Base-by-base conservation (phyloP, 2,888 invertebrate species). In the Marasmarcha lunaedactyla region DNA sequence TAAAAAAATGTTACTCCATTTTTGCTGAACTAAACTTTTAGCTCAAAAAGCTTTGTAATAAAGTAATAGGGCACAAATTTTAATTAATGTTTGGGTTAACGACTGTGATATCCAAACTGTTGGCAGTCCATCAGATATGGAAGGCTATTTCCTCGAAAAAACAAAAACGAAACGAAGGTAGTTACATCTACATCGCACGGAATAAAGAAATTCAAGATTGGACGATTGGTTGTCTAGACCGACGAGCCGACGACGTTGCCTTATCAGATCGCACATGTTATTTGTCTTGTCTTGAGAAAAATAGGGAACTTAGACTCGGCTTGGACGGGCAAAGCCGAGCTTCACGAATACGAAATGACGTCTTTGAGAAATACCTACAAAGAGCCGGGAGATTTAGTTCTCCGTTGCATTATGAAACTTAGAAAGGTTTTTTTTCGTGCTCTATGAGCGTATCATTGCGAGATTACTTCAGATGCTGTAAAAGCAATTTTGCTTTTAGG, bases 251-350 rank as follows among this genome's bases (percentile, higher is more conserved):
- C 71, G 73, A 76, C 76, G 71, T 59, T 51, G 65, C 59, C 71
- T 73, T 78, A 78, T 77, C 74, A 63, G 74, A 76, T 77, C 63
- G 60, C 63, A 68, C 71, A 71, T 71, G 71, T 71, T 74, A 73
- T 78, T 74, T 74, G 68, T 71, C 65, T 69, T 58, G 59, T 54
- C 12, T 12, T 7, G 6, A 34, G 58, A 57, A 64, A 67, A 70
- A 66, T 62, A 66, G 64, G 60, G 64, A 68, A 68, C 67, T 66
- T 65, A 65, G 69, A 68, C 68, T 20, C 20, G 7, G 20, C 20
- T 20, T 7, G 20, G 20, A 20, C 20, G 20, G 20, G 20, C 20
- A 20, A 20, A 20, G 3, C 20, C 20, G 4, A 20, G 20, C 20
- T 58, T 57, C 55, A 51, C 48, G 62, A 68, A 69, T 64, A 64